These are phyloP conservation scores for Salvelinus namaycush DNA, from an alignment of 2,113 vertebrate genomes.

Conservation along the genomic window DNA sequence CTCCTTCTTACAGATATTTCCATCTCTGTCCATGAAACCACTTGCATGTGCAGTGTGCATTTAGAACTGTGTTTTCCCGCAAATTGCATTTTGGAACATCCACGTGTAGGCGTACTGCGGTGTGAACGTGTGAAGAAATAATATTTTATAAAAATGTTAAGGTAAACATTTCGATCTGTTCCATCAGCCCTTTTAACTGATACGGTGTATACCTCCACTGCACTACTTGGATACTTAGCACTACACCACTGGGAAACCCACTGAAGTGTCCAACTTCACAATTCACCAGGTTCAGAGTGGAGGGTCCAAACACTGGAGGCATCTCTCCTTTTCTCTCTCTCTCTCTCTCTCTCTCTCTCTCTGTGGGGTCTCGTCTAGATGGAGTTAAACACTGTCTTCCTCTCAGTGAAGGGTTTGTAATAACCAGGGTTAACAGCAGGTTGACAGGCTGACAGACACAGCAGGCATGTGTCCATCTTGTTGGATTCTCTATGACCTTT, in stretches of 20 bases:
- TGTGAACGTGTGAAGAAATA: no score
- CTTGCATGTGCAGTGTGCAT: no score
- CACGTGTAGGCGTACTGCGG: no score
- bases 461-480: constrained; percentile 48
- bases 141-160: no score
- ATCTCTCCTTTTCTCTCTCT: not conserved
- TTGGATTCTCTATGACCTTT: constrained; percentile 26
- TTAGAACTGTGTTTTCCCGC: no score
- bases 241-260: constrained; percentile 4
- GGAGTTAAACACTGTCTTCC: constrained; percentile 37
- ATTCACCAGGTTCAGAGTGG: not conserved
- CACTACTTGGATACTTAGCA: no score
- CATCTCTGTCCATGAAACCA: no score
- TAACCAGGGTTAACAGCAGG: constrained; percentile 54
- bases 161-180: no score
- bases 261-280: constrained; percentile 24
- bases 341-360: constrained; percentile 4
- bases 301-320: constrained; percentile 16
- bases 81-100: no score
- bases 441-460: not conserved
- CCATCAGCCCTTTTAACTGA: no score
- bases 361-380: constrained; percentile 37
- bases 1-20: no score
- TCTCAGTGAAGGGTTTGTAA: constrained; percentile 32
- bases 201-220: no score